phyloP scores from a whole-genome alignment of 2,797 vertebrate species.

The Neosalanx taihuensis region DNA sequence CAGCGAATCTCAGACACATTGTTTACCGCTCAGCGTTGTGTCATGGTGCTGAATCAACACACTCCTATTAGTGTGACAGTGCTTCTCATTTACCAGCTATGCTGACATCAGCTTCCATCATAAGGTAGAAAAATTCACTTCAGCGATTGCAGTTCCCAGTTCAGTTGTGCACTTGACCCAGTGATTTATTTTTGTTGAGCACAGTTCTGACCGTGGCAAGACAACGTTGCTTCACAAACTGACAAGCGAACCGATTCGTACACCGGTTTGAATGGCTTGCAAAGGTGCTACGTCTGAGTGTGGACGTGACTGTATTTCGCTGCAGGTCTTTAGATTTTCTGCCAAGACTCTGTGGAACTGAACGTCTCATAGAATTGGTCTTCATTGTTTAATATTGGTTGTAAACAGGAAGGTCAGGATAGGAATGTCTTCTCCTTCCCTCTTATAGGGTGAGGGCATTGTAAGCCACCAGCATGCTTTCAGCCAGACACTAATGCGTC shows the following conservation, averaged over 20 bases:
- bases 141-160: conserved; percentile 24
- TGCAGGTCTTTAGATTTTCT: not conserved
- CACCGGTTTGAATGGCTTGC: not conserved
- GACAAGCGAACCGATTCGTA: not conserved
- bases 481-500: conserved; percentile 24
- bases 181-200: conserved; percentile 30
- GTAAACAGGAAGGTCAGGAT: conserved; percentile 56
- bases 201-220: conserved; percentile 15
- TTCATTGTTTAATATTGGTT: conserved; percentile 58
- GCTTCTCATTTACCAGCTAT: too few relatives aligned
- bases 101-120: conserved; percentile 24
- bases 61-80: too few relatives aligned
- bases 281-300: not conserved
- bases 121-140: conserved; percentile 18
- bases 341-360: not conserved
- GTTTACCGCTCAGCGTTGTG: conserved; percentile 23
- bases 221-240: not conserved
- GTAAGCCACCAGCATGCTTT: conserved; percentile 62
- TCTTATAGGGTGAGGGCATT: conserved; percentile 53
- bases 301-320: not conserved
- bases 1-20: not conserved
- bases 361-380: not conserved
- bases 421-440: conserved; percentile 66
- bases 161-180: conserved; percentile 43
- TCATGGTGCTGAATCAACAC: not conserved